phyloP scores from a whole-genome alignment of 2,888 invertebrate species.

The Microchrysa polita region DNA sequence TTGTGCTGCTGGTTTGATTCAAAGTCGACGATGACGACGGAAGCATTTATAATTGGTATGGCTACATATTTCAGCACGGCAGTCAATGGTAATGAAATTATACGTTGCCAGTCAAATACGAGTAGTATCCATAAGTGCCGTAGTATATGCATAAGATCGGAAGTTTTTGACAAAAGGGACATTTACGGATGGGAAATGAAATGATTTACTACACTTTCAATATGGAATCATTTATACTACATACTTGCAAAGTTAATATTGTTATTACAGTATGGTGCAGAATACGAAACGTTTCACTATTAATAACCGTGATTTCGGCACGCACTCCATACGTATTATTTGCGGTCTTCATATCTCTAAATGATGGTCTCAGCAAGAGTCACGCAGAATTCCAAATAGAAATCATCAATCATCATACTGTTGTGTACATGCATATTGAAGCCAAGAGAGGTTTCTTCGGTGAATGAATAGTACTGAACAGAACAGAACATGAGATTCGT shows the following conservation, averaged over 20 bases:
- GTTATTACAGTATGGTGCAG: background rate
- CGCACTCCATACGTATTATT: background rate
- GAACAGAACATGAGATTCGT: too few relatives aligned
- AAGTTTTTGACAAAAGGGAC: too few relatives aligned
- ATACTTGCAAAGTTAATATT: background rate
- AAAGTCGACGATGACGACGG: background rate
- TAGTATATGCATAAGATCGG: too few relatives aligned
- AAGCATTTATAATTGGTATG: background rate
- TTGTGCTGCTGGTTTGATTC: background rate
- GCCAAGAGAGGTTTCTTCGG: too few relatives aligned
- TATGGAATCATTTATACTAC: too few relatives aligned
- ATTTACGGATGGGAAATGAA: too few relatives aligned
- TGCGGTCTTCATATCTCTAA: background rate
- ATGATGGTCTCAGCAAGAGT: background rate
- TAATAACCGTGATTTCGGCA: background rate
- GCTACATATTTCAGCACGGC: background rate
- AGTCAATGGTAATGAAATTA: background rate
- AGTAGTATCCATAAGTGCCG: too few relatives aligned
- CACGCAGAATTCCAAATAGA: background rate
- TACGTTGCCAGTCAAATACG: too few relatives aligned
- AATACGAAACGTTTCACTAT: background rate
- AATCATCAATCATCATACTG: constrained; percentile 4
- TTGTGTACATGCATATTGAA: background rate
- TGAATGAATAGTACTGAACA: too few relatives aligned
- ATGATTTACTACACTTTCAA: too few relatives aligned